These are phyloP conservation scores for Drosophila gunungcola DNA, from an alignment of 1,140 invertebrate genomes.

Conservation along the genomic window DNA sequence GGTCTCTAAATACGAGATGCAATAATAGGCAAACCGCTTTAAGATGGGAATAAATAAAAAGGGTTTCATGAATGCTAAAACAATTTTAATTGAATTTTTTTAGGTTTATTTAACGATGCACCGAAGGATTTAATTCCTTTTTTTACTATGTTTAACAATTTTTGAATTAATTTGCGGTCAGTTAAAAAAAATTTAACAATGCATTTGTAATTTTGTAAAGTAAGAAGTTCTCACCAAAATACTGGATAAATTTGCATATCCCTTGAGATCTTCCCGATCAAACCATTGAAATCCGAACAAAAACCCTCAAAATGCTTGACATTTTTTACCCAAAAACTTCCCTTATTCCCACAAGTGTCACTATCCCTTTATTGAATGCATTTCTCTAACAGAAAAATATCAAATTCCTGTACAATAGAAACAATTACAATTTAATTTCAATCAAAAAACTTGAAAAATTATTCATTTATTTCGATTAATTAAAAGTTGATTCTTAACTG, in stretches of 20 bases:
- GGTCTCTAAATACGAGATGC: constrained; percentile 17
- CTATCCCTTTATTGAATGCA: constrained; percentile 22
- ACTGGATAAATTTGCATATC: constrained; percentile 17
- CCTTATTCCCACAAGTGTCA: constrained; percentile 51
- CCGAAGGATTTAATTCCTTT: too few relatives aligned
- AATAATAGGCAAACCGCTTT: constrained; percentile 5
- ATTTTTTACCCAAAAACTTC: constrained; percentile 11
- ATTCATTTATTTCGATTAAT: constrained; percentile 53
- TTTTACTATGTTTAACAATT: too few relatives aligned
- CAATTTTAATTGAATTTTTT: too few relatives aligned
- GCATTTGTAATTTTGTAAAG: not conserved
- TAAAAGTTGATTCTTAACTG: constrained; percentile 56
- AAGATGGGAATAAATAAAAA: not conserved
- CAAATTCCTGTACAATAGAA: constrained; percentile 40
- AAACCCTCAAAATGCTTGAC: constrained; percentile 21
- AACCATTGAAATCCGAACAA: constrained; percentile 4
- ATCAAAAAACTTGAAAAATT: constrained; percentile 5
- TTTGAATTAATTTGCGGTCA: too few relatives aligned
- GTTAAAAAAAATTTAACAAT: not conserved
- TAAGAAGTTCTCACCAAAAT: not conserved
- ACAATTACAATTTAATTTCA: constrained; percentile 52
- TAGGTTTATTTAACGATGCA: too few relatives aligned
- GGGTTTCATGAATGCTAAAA: not conserved
- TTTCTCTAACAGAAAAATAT: constrained; percentile 42
- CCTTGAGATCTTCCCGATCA: not conserved